Evolutionary conservation across 2,797 vertebrate species (phyloP), one percentile per base, ranked within the genome.

Genomic region (Enteromius fasciolatus): DNA sequence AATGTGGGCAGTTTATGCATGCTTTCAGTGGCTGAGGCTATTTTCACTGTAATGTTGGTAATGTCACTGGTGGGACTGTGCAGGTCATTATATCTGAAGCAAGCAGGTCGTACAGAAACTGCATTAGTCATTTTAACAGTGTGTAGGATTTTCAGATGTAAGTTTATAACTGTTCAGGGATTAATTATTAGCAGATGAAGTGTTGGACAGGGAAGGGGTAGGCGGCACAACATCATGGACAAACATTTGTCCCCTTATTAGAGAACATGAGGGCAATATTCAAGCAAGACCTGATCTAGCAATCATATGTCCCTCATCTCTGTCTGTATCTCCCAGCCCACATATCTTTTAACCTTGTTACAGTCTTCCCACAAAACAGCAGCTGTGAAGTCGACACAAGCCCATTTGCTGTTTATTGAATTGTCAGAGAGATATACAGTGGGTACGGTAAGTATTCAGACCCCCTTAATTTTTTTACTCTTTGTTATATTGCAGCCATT

Each of bases 281-380:
- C 18, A 41, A 41, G 69, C 73, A 57, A 67, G 52, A 44, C 52
- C 28, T 67, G 63, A 67, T 64, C 36, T 52, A 67, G 52, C 44
- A 41, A 54, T 68, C 36, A 54, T 25, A 23, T 4, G 18, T 69
- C 7, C 31, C 70, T 73, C 57, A 67, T 75, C 61, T 66, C 66
- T 66, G 73, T 63, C 79, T 54, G n/a, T 39, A 79, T 80, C 33
- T 76, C 14, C 12, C 46, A 52, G 75, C 48, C 59, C 46, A 61
- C 48, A 76, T 66, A 41, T 84, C 57, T 59, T 69, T 61, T 84
- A 83, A 83, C 70, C 23, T 15, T 15, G 54, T 80, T 84, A 82
- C 57, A 23, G 48, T 67, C 23, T 76, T 28, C 39, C 7, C 73
- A 33, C 46, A 41, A 52, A 70, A 68, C 72, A 75, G 48, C 31